These are phyloP conservation scores for Microcaecilia unicolor DNA, from an alignment of 2,797 vertebrate species.

Conservation along the genomic window DNA sequence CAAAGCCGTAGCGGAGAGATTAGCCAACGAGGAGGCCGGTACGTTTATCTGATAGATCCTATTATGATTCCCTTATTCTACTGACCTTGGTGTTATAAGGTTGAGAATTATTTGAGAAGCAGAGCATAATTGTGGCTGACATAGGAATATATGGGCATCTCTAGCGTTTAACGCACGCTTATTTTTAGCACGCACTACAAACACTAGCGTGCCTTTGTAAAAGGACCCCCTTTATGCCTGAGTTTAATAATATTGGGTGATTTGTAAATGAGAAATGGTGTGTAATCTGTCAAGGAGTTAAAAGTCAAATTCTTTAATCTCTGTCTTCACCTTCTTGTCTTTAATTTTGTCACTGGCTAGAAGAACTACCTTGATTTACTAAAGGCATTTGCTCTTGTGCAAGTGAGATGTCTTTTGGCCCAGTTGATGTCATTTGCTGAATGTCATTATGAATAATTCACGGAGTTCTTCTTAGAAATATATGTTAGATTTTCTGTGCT, in stretches of 20 bases:
- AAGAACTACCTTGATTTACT: constrained; percentile 15
- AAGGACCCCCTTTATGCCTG: constrained; percentile 10
- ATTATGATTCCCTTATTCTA: too few relatives aligned
- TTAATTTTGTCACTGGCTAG: constrained; percentile 22
- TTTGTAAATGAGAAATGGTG: constrained; percentile 8
- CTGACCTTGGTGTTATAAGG: too few relatives aligned
- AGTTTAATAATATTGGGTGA: constrained; percentile 19
- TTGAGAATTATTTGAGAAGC: too few relatives aligned
- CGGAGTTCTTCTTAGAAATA: background rate
- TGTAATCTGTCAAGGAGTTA: constrained; percentile 6
- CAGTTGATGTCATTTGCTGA: constrained; percentile 1
- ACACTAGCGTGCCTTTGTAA: too few relatives aligned
- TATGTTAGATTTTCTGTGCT: too few relatives aligned
- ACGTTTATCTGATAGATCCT: too few relatives aligned
- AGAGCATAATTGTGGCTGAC: too few relatives aligned
- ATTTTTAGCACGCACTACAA: too few relatives aligned
- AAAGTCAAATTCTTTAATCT: constrained; percentile 20
- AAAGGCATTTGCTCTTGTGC: constrained; percentile 13
- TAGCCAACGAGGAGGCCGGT: too few relatives aligned
- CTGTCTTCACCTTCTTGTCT: constrained; percentile 8
- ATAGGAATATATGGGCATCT: too few relatives aligned
- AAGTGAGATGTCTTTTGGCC: constrained; percentile 4
- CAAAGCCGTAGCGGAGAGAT: too few relatives aligned
- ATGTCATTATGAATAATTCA: constrained; percentile 16
- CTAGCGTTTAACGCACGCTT: too few relatives aligned